A percentile compares a stretch with the other conserved stretches of the same genome.
phyloP scores from a whole-genome alignment of 2,113 vertebrate species.

The Axis porcinus region DNA sequence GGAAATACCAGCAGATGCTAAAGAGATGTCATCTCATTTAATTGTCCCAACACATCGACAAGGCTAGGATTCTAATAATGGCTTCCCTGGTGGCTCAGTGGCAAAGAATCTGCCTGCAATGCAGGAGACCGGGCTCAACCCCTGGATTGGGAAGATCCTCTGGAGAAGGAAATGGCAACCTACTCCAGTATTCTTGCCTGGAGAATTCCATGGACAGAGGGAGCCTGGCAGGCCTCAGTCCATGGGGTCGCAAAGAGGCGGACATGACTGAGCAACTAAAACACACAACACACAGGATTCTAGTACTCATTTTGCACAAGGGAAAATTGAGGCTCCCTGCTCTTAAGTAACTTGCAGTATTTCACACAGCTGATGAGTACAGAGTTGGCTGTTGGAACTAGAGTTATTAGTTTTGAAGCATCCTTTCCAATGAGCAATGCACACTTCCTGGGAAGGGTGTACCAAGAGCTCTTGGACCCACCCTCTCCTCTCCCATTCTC shows the following conservation, averaged over 20 bases:
- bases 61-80: not conserved
- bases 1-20: not conserved
- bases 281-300: not conserved
- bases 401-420: not conserved
- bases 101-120: not conserved
- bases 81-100: not conserved
- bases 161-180: not conserved
- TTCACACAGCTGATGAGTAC: not conserved
- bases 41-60: not conserved
- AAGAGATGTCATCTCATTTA: not conserved
- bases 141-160: not conserved
- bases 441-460: not conserved
- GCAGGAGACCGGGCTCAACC: not conserved
- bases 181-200: not conserved
- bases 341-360: not conserved
- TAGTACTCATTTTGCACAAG: not conserved
- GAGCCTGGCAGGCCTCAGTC: not conserved
- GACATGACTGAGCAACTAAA: not conserved
- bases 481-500: not conserved
- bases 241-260: not conserved
- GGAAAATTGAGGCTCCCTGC: not conserved
- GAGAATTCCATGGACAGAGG: not conserved
- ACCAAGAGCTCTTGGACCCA: accelerated
- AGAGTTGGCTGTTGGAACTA: not conserved
- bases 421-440: not conserved